Conservation (phyloP, 2,888 invertebrate genomes). For the Neoaliturus tenellus region DNA sequence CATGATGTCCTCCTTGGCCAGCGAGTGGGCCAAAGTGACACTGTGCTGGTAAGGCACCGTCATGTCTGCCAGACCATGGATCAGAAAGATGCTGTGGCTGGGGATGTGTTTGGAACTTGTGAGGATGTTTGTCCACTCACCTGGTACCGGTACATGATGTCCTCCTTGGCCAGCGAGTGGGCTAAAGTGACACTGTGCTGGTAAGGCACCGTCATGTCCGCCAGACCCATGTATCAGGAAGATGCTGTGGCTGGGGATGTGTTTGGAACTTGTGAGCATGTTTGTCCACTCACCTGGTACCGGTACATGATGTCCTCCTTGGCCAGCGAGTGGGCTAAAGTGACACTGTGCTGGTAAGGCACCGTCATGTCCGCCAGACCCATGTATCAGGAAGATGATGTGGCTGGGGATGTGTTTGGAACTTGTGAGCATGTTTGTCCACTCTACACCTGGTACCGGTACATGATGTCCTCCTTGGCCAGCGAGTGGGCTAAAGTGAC, state of each 20-base stretch:
- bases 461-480: slow-evolving; percentile 91
- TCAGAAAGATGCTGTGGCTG: slow-evolving; percentile 89
- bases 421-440: too few relatives aligned
- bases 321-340: slow-evolving; percentile 91
- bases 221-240: slow-evolving; percentile 95
- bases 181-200: slow-evolving; percentile 94
- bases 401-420: slow-evolving; percentile 92
- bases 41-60: slow-evolving; percentile 97
- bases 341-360: slow-evolving; percentile 95
- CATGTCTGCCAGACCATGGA: slow-evolving; percentile 95
- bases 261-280: slow-evolving; percentile 90
- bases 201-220: slow-evolving; percentile 95
- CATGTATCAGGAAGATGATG: slow-evolving; percentile 93
- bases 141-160: slow-evolving; percentile 95
- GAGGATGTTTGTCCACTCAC: slow-evolving; percentile 94
- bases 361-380: slow-evolving; percentile 94
- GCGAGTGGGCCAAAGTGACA: slow-evolving; percentile 90
- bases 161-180: slow-evolving; percentile 89
- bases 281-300: too few relatives aligned
- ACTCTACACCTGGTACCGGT: slow-evolving; percentile 97
- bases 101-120: slow-evolving; percentile 92
- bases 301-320: slow-evolving; percentile 93
- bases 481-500: slow-evolving; percentile 92
- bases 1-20: slow-evolving; percentile 91
- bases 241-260: slow-evolving; percentile 91